These are phyloP conservation scores for Drosophila navojoa DNA, from an alignment of 1,140 invertebrate species.

Conservation along the genomic window DNA sequence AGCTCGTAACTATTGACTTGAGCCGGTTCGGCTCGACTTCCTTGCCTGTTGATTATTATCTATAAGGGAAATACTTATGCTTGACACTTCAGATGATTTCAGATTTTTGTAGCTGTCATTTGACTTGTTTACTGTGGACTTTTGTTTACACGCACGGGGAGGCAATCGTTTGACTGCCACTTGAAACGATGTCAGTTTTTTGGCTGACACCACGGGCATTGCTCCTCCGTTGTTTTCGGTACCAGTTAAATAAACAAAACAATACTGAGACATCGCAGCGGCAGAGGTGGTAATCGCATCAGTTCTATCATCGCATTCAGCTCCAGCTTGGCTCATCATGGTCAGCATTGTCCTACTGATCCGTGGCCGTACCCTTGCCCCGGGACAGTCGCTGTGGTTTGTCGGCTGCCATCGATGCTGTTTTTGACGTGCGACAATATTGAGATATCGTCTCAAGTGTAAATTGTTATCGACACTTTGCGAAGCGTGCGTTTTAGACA, in stretches of 20 bases:
- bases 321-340: conserved; percentile 28
- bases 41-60: too few species aligned
- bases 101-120: conserved; percentile 11
- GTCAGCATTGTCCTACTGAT: conserved; percentile 33
- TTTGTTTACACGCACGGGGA: conserved; percentile 13
- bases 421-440: conserved; percentile 72
- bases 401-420: conserved; percentile 14
- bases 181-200: conserved; percentile 25
- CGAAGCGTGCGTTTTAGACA: conserved; percentile 51
- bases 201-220: not conserved
- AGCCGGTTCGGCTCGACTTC: too few species aligned
- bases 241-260: conserved; percentile 63
- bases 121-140: conserved; percentile 13
- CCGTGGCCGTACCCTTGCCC: not conserved
- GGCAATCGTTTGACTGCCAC: conserved; percentile 1
- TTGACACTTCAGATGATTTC: not conserved
- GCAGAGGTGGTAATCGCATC: conserved; percentile 19
- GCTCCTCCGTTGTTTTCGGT: conserved; percentile 18
- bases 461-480: conserved; percentile 80
- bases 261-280: conserved; percentile 1
- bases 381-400: conserved; percentile 4
- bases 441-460: conserved; percentile 81
- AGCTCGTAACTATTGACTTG: too few species aligned
- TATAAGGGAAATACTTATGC: not conserved
- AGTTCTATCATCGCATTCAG: conserved; percentile 20